A percentile compares a stretch with the other conserved stretches of the same genome.
phyloP scores from a whole-genome alignment of 2,888 invertebrate genomes.

The Salticus scenicus region DNA sequence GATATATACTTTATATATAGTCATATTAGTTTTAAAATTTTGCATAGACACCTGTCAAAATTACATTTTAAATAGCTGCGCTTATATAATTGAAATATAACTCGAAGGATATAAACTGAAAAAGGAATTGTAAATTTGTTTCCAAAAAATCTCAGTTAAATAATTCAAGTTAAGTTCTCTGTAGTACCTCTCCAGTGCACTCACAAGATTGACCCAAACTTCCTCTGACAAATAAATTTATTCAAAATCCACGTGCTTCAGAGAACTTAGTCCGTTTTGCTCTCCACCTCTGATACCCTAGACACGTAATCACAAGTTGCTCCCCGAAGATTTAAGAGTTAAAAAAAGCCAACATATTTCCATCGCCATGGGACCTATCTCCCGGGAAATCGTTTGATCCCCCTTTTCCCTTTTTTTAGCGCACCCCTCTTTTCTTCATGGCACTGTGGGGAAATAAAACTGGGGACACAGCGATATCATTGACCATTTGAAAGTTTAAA shows the following conservation, averaged over 20 bases:
- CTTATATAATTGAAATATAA: too few relatives aligned
- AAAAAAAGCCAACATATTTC: slow-evolving; percentile 2
- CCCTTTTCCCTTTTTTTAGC: background rate
- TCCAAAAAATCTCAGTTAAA: too few relatives aligned
- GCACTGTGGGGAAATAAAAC: slow-evolving; percentile 7
- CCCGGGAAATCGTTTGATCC: slow-evolving; percentile 40
- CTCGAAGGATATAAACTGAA: too few relatives aligned
- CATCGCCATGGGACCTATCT: slow-evolving; percentile 21
- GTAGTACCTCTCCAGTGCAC: too few relatives aligned
- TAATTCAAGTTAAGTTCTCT: too few relatives aligned
- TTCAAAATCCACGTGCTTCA: background rate
- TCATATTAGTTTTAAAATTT: too few relatives aligned
- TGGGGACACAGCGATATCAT: slow-evolving; percentile 6
- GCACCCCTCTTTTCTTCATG: background rate
- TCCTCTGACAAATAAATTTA: background rate
- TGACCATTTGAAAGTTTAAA: slow-evolving; percentile 6
- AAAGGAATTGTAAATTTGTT: too few relatives aligned
- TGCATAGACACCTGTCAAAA: too few relatives aligned
- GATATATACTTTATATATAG: too few relatives aligned
- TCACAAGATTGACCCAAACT: too few relatives aligned
- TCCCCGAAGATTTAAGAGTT: slow-evolving; percentile 22
- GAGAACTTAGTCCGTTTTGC: background rate
- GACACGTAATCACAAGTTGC: slow-evolving; percentile 45
- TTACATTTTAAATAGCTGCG: too few relatives aligned
- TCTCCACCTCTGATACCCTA: background rate